Evolutionary conservation across 92 coral and sea anemone genomes (phyloP), one percentile per base, ranked within the genome.

Genomic region (Porites divaricata): DNA sequence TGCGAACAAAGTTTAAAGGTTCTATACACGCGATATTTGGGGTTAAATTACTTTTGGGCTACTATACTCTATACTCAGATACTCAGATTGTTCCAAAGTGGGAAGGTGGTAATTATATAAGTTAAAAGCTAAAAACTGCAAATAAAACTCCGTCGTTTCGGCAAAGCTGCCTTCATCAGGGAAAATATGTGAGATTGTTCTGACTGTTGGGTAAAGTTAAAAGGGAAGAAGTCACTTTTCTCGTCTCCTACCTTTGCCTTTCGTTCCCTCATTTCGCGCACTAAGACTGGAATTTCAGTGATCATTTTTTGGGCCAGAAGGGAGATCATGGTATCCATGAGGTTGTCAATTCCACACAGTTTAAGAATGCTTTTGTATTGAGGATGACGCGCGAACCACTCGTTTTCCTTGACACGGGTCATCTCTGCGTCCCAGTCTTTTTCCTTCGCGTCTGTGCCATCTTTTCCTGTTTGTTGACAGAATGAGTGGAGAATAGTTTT

Each of bases 401-500:
- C 87, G 66, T 81, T 88, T 53, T 93, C 97, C 54, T 81, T 83
- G 10, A 68, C 2, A 61, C 89, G 94, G 58, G 97, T 93, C 57
- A 68, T 86, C 53, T 88, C 87, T 50, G 94, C 90, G 80, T 93
- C 94, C 97, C 97, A 93, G 86, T 88, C 94, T 51, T 78, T 85
- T 83, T 93, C 97, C 2, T 26, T 41, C 24, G 89, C 90, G 63
- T 93, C 94, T 0, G 94, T 86, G 14, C 94, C 94, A 59, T 93
- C 97, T 80, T 93, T 93, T 13, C 97, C 97, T 93, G 77, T 49
- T 83, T 48, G 78, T 52, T 49, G 74, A 84, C 45, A 35, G 2
- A 72, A 11, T 15, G 17, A 12, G 59, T 15, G 4, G 12, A 15
- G 59, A 54, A 11, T 0, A 11, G 59, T 54, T 35, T 69, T 23